Conservation (phyloP, 2,113 vertebrate species). For the Mixornis gularis region DNA sequence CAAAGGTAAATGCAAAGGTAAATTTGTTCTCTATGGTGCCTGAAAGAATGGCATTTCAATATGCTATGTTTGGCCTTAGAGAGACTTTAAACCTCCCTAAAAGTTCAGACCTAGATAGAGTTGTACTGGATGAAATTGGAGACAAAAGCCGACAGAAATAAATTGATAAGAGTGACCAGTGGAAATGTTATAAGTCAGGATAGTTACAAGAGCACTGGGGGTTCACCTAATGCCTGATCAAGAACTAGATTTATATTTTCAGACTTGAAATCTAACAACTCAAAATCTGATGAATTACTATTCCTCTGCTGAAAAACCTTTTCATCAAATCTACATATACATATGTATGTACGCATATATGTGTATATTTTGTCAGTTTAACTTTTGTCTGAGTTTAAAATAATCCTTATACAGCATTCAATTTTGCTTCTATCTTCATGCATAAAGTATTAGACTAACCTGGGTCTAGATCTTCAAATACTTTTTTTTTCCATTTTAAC, state of each 20-base stretch:
- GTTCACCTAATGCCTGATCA: background rate
- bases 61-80: background rate
- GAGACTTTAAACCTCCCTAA: background rate
- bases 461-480: conserved; percentile 28
- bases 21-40: background rate
- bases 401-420: background rate
- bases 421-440: conserved; percentile 30
- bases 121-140: background rate
- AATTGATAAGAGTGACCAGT: background rate
- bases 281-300: background rate
- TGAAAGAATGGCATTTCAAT: background rate
- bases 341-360: background rate
- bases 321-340: background rate
- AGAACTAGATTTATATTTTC: background rate
- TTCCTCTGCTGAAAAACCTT: background rate
- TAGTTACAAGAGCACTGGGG: accelerated
- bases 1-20: background rate
- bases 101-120: accelerated
- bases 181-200: background rate
- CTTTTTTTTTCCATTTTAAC: conserved; percentile 23
- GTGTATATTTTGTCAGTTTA: background rate
- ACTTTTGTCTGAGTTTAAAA: conserved; percentile 38
- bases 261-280: background rate
- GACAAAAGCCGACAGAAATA: background rate
- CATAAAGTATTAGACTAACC: conserved; percentile 39